Conservation (phyloP, 1,140 invertebrate species). For the Halyomorpha halys region DNA sequence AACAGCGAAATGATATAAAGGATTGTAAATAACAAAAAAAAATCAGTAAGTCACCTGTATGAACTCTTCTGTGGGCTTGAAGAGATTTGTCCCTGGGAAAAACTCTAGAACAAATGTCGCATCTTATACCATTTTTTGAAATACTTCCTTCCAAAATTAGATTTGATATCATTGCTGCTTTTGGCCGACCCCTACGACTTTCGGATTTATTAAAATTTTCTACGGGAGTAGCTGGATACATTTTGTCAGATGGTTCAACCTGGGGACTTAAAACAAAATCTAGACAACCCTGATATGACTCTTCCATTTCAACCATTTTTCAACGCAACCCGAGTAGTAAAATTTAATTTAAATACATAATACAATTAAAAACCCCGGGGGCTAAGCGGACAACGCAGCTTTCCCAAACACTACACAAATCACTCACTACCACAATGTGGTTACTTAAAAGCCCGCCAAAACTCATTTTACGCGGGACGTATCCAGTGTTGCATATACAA, state of each 20-base stretch:
- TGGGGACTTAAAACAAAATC: slow-evolving; percentile 14
- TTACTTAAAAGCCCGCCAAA: no score
- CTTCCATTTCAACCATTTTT: slow-evolving; percentile 11
- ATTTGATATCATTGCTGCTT: slow-evolving; percentile 58
- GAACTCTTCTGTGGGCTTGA: slow-evolving; percentile 68
- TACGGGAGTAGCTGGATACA: neutral
- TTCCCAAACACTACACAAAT: no score
- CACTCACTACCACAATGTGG: no score
- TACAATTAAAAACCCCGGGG: slow-evolving; percentile 5
- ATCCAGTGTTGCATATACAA: no score
- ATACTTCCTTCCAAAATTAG: slow-evolving; percentile 62
- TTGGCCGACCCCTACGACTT: slow-evolving; percentile 49
- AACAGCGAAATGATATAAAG: no score
- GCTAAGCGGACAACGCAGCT: no score
- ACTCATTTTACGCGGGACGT: no score
- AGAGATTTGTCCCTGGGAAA: slow-evolving; percentile 73
- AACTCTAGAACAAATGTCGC: slow-evolving; percentile 59
- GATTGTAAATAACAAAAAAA: no score
- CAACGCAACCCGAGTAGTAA: neutral
- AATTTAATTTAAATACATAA: neutral
- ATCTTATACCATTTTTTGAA: slow-evolving; percentile 61
- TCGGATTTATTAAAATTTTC: slow-evolving; percentile 13
- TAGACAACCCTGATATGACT: neutral
- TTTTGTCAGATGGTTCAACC: slow-evolving; percentile 6
- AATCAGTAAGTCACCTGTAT: slow-evolving; percentile 60